phyloP scores from a whole-genome alignment of 2,797 vertebrate genomes.

The Labeo calbasu region DNA sequence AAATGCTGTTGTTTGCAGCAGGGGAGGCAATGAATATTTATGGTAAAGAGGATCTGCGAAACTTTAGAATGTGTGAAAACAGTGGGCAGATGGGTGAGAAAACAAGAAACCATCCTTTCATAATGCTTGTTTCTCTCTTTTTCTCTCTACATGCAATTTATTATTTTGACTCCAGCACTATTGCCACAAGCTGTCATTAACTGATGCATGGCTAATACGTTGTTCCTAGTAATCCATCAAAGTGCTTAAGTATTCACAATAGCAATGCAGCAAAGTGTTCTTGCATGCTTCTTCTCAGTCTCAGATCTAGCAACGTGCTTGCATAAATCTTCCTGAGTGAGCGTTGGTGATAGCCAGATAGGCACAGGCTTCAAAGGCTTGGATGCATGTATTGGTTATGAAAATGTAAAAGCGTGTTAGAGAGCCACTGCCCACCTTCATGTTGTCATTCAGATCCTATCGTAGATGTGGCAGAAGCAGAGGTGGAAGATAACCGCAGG shows the following conservation, averaged over 20 bases:
- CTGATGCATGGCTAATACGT: slow-evolving; percentile 25
- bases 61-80: slow-evolving; percentile 15
- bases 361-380: slow-evolving; percentile 46
- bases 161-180: slow-evolving; percentile 12
- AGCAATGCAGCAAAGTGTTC: slow-evolving; percentile 35
- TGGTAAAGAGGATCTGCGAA: not conserved
- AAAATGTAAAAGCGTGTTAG: slow-evolving; percentile 36
- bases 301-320: slow-evolving; percentile 26
- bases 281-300: slow-evolving; percentile 37
- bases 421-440: slow-evolving; percentile 6
- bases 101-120: slow-evolving; percentile 5
- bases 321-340: slow-evolving; percentile 47
- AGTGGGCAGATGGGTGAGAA: slow-evolving; percentile 10
- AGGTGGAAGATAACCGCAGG: slow-evolving; percentile 24
- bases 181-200: slow-evolving; percentile 22
- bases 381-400: slow-evolving; percentile 58
- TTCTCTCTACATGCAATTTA: slow-evolving; percentile 11
- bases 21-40: not conserved
- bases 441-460: slow-evolving; percentile 48
- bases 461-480: slow-evolving; percentile 40
- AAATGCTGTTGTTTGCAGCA: slow-evolving; percentile 1
- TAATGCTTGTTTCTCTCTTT: slow-evolving; percentile 13
- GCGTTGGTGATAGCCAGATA: slow-evolving; percentile 44
- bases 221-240: slow-evolving; percentile 47
- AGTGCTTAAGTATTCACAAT: slow-evolving; percentile 19